These are phyloP conservation scores for Malthinus flaveolus DNA, from an alignment of 2,888 invertebrate genomes.

Conservation along the genomic window DNA sequence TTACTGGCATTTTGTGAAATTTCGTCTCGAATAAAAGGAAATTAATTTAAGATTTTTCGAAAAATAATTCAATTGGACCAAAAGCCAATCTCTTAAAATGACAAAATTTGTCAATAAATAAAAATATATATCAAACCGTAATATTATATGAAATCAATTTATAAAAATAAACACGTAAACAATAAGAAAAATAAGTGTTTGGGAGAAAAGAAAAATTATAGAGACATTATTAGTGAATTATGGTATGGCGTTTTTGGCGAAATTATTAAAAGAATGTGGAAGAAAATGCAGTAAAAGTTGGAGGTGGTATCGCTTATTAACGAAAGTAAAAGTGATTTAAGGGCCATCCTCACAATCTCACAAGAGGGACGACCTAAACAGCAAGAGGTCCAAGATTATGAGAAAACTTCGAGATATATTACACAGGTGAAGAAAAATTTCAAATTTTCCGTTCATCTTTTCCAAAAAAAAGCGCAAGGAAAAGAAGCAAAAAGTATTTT, in stretches of 20 bases:
- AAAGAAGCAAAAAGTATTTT: too few species aligned
- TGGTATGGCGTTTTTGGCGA: slow-evolving; percentile 15
- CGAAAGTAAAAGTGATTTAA: slow-evolving; percentile 37
- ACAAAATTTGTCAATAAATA: too few species aligned
- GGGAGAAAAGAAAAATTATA: slow-evolving; percentile 25
- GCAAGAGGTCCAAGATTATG: slow-evolving; percentile 40
- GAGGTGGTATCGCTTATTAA: slow-evolving; percentile 37
- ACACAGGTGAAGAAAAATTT: slow-evolving; percentile 28
- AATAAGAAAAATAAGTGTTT: slow-evolving; percentile 9
- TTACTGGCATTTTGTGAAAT: too few species aligned
- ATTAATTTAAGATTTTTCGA: too few species aligned
- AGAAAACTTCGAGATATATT: slow-evolving; percentile 42
- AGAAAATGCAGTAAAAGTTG: slow-evolving; percentile 21
- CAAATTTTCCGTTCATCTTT: too few species aligned
- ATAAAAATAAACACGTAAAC: slow-evolving; percentile 18
- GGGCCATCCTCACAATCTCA: slow-evolving; percentile 15
- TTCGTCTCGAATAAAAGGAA: too few species aligned
- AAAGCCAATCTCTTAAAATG: too few species aligned
- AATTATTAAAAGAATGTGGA: slow-evolving; percentile 27
- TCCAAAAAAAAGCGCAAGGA: too few species aligned
- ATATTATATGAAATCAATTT: slow-evolving; percentile 6
- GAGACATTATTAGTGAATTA: slow-evolving; percentile 36
- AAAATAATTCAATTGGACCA: too few species aligned
- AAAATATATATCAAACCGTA: too few species aligned
- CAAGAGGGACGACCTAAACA: slow-evolving; percentile 32